Percentiles rank a stretch among this genome's conserved stretches.
phyloP scores from a whole-genome alignment of 2,113 vertebrate species.

The Alces alces region DNA sequence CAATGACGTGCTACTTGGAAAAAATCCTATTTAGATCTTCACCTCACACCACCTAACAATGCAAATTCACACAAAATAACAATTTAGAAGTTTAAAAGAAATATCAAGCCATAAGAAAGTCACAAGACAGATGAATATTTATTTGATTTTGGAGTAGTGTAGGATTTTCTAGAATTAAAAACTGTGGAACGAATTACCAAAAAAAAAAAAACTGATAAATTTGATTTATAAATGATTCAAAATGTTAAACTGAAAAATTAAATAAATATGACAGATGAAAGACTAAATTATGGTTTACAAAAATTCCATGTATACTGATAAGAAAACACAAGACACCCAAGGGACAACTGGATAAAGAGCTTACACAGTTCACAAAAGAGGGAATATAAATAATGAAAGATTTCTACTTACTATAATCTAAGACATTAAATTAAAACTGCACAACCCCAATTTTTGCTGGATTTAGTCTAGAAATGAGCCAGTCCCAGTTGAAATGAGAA shows the following conservation, averaged over 20 bases:
- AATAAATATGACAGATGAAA: not conserved
- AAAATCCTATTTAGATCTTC: not conserved
- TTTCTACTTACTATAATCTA: not conserved
- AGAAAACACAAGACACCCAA: not conserved
- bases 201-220: not conserved
- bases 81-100: not conserved
- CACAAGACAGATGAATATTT: not conserved
- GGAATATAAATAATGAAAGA: not conserved
- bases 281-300: not conserved
- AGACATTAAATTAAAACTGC: not conserved
- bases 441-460: not conserved
- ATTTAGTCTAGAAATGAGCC: not conserved
- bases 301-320: not conserved
- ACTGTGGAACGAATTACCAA: not conserved
- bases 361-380: not conserved
- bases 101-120: not conserved
- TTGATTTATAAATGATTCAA: not conserved
- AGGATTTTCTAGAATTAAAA: not conserved
- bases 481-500: not conserved
- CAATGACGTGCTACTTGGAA: not conserved
- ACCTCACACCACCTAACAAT: not conserved
- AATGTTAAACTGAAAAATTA: not conserved
- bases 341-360: not conserved
- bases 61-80: not conserved
- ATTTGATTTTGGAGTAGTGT: not conserved